phyloP scores from a whole-genome alignment of 2,888 invertebrate species.

The Acrocyrtus sp. region DNA sequence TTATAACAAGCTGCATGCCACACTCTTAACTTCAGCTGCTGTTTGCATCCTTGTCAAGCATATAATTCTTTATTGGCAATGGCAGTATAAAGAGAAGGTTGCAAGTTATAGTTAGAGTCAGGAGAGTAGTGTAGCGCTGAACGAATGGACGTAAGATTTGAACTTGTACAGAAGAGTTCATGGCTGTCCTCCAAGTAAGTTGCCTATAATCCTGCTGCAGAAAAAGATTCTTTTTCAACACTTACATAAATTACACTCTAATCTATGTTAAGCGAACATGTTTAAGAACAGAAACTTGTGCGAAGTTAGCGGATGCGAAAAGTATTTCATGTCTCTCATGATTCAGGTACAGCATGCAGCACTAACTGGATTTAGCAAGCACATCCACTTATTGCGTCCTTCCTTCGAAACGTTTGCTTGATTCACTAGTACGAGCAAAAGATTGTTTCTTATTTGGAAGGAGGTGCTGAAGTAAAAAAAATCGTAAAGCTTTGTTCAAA shows the following conservation, averaged over 20 bases:
- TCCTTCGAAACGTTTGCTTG: no score
- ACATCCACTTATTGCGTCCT: not conserved
- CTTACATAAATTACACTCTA: slow-evolving; percentile 29
- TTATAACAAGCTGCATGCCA: not conserved
- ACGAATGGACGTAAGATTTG: slow-evolving; percentile 10
- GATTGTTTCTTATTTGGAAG: no score
- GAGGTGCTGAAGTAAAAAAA: no score
- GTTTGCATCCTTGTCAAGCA: no score
- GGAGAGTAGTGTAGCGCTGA: not conserved
- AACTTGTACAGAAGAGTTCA: slow-evolving; percentile 41
- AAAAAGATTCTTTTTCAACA: slow-evolving; percentile 25
- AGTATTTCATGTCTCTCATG: not conserved
- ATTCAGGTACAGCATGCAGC: not conserved
- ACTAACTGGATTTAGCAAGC: not conserved
- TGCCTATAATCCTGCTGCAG: no score
- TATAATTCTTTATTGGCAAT: no score
- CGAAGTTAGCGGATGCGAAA: slow-evolving; percentile 4
- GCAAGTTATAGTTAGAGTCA: not conserved
- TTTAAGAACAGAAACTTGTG: no score
- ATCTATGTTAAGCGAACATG: no score
- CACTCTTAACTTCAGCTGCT: not conserved
- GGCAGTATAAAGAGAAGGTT: not conserved
- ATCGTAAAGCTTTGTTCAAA: no score
- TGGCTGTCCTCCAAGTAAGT: slow-evolving; percentile 29
- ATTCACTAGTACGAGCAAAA: no score